These are phyloP conservation scores for Ormyrus nitidulus DNA, from an alignment of 2,888 invertebrate species.

Conservation along the genomic window DNA sequence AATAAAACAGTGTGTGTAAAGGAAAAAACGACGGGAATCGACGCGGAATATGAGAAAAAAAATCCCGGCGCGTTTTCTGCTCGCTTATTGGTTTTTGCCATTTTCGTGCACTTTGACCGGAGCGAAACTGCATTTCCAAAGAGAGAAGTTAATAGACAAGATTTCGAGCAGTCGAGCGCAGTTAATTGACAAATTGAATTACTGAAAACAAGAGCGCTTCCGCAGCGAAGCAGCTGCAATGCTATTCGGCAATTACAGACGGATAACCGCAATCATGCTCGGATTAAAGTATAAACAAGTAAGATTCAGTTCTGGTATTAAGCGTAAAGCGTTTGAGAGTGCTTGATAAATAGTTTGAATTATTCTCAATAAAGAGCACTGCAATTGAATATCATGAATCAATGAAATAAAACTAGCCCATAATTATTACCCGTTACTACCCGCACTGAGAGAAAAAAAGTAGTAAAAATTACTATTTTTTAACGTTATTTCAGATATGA, in stretches of 20 bases:
- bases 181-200: slow-evolving; percentile 32
- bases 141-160: neutral
- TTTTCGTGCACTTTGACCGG: no score
- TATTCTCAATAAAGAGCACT: no score
- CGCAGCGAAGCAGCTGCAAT: neutral
- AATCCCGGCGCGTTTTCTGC: no score
- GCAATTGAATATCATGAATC: no score
- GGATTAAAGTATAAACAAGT: slow-evolving; percentile 1
- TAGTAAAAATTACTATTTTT: no score
- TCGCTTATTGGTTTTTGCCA: neutral
- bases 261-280: slow-evolving; percentile 40
- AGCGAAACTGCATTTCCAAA: no score
- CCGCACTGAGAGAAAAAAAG: no score
- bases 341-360: neutral
- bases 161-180: slow-evolving; percentile 6
- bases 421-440: no score
- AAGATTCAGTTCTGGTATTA: neutral
- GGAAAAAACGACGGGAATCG: neutral
- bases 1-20: no score
- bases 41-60: neutral
- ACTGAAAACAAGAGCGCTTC: neutral
- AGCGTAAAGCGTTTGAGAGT: neutral
- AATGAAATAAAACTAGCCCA: no score
- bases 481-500: no score
- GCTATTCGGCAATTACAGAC: slow-evolving; percentile 27